A percentile compares a stretch with the other conserved stretches of the same genome.
Conservation (phyloP, 2,888 invertebrate genomes). For the Tetanocera ferruginea region DNA sequence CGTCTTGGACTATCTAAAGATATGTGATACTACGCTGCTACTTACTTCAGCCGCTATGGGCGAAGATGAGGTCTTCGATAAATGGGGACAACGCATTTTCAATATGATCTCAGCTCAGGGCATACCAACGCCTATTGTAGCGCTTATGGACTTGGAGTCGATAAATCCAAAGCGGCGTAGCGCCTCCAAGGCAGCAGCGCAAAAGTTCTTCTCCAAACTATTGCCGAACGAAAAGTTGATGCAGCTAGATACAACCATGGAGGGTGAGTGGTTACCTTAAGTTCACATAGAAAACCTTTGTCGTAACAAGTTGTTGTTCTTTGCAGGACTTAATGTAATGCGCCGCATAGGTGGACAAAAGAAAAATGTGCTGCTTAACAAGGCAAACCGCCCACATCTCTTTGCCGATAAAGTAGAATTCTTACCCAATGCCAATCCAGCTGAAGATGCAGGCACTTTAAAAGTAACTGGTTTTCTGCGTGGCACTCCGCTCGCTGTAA, state of each 20-base stretch:
- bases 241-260: slow-evolving; percentile 80
- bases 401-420: slow-evolving; percentile 85
- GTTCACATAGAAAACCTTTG: not conserved
- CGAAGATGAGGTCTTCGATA: slow-evolving; percentile 80
- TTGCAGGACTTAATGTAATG: slow-evolving; percentile 75
- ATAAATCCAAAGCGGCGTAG: slow-evolving; percentile 81
- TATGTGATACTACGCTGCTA: slow-evolving; percentile 87
- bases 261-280: slow-evolving; percentile 70
- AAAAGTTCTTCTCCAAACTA: slow-evolving; percentile 76
- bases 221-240: slow-evolving; percentile 87
- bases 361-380: slow-evolving; percentile 78
- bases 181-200: slow-evolving; percentile 65
- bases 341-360: slow-evolving; percentile 86
- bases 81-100: slow-evolving; percentile 84
- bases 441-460: slow-evolving; percentile 74
- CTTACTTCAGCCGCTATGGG: slow-evolving; percentile 78
- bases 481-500: slow-evolving; percentile 86
- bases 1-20: slow-evolving; percentile 84
- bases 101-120: slow-evolving; percentile 85
- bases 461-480: slow-evolving; percentile 90
- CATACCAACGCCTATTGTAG: slow-evolving; percentile 83
- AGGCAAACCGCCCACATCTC: slow-evolving; percentile 86
- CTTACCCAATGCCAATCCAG: slow-evolving; percentile 70
- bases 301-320: not conserved
- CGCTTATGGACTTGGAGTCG: slow-evolving; percentile 81